Evolutionary conservation across 2,888 invertebrate genomes (phyloP), one percentile per base, ranked within the genome.

Genomic region (Meghimatium bilineatum): DNA sequence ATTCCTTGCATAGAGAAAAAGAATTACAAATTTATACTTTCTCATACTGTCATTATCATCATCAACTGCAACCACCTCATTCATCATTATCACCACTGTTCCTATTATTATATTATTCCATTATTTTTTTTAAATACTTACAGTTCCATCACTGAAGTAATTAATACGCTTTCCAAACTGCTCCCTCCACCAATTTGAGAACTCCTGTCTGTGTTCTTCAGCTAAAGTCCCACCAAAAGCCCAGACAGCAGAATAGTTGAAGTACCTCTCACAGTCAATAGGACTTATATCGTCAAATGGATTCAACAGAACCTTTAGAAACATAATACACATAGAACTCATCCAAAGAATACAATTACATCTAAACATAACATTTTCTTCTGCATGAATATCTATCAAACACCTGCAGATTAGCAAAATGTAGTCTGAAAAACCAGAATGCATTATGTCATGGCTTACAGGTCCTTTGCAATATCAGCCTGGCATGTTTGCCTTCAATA

Each of bases 231-330:
- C 93, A 60, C 90, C 93, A 87, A 93, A 93, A 10, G 93, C 88
- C 93, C 93, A 93, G 67, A 93, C 88, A 80, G 90, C 89, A 3
- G 93, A 91, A 86, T 90, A 92, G 89, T 90, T 92, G 88, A 93
- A 92, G 85, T 92, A 92, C 20, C 92, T 88, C 87, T 93, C 93
- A 87, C 90, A 91, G 85, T 93, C 93, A 34, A 89, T 89, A 85
- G 92, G 92, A 85, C 89, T 91, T 44, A 92, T 88, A 75, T 91
- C 91, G 49, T 88, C 89, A 80, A 88, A 90, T 29, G 87, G 87
- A 76, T 86, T 86, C 38, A 90, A 87, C 84, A 91, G 86, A 0
- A 90, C 88, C 91, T 91, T 87, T 84, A 60, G 56, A 10, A 23
- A 79, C 17, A 72, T 8, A 74, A 36, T 23, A 0, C 20, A 82